phyloP scores from a whole-genome alignment of 2,888 invertebrate species.

The Andrena fulva region DNA sequence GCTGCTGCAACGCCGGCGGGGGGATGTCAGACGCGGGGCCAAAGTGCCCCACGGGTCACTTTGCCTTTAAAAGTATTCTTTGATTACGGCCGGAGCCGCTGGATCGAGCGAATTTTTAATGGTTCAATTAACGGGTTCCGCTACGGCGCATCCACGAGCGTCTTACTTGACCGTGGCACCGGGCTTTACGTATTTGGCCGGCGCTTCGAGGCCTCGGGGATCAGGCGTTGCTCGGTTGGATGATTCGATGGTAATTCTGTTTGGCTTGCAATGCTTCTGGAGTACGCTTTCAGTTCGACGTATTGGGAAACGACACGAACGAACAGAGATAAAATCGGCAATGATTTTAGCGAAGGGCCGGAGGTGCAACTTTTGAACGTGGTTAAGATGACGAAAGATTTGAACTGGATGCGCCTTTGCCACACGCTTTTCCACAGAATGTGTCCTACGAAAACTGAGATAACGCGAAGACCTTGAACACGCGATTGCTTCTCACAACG shows the following conservation, averaged over 20 bases:
- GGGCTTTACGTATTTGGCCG: not conserved
- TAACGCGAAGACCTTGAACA: too few species aligned
- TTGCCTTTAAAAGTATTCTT: conserved; percentile 61
- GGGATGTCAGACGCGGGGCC: conserved; percentile 45
- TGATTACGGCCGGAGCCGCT: conserved; percentile 46
- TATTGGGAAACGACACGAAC: too few species aligned
- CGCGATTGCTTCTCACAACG: too few species aligned
- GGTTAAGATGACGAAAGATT: too few species aligned
- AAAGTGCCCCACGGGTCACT: conserved; percentile 40
- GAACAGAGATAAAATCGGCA: too few species aligned
- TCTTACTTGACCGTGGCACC: conserved; percentile 44
- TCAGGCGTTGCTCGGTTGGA: conserved; percentile 28
- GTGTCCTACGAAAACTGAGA: too few species aligned
- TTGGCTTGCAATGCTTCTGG: too few species aligned
- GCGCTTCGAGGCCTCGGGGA: conserved; percentile 29
- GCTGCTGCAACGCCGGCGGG: conserved; percentile 26
- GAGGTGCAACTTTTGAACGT: too few species aligned
- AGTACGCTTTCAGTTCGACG: too few species aligned
- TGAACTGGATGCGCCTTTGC: too few species aligned
- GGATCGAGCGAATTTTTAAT: conserved; percentile 55
- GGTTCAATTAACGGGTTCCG: conserved; percentile 57
- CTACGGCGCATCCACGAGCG: conserved; percentile 46
- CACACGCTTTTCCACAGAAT: too few species aligned
- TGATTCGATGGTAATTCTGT: not conserved
- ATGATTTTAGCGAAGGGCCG: too few species aligned